Conservation (phyloP, 2,888 invertebrate genomes). For the Apodemia zela region DNA sequence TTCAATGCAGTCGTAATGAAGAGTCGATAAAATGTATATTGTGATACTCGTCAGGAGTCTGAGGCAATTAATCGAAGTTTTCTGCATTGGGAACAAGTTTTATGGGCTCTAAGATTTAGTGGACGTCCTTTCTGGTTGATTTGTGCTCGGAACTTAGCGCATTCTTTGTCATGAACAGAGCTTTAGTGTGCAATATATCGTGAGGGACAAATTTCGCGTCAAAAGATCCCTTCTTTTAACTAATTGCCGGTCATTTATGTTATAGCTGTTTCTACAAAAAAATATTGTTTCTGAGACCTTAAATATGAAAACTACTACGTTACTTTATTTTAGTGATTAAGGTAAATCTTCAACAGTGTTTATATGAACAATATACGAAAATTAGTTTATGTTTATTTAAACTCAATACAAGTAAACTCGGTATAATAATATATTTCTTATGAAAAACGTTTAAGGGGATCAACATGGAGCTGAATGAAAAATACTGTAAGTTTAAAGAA, state of each 20-base stretch:
- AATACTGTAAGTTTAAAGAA: no score
- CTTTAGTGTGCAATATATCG: constrained; percentile 69
- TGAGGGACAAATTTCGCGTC: constrained; percentile 60
- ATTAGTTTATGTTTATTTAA: no score
- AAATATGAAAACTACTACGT: neutral
- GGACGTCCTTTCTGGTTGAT: constrained; percentile 57
- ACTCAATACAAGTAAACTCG: no score
- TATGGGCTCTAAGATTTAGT: constrained; percentile 66
- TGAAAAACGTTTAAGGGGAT: no score
- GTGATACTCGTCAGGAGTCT: constrained; percentile 64
- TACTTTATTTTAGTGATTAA: no score
- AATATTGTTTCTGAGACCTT: constrained; percentile 20
- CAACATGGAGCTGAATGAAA: no score
- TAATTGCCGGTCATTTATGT: constrained; percentile 50
- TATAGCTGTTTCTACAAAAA: constrained; percentile 36
- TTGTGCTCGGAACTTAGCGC: constrained; percentile 59
- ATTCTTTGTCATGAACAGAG: constrained; percentile 60
- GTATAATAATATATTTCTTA: no score
- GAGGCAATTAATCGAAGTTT: constrained; percentile 65
- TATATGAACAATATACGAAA: no score
- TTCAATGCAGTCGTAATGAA: constrained; percentile 74
- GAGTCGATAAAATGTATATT: constrained; percentile 75
- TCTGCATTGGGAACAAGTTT: constrained; percentile 58
- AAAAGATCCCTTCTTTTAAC: constrained; percentile 59
- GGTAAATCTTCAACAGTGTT: no score